These are phyloP conservation scores for Noctua janthina DNA, from an alignment of 2,888 invertebrate genomes.

Conservation along the genomic window DNA sequence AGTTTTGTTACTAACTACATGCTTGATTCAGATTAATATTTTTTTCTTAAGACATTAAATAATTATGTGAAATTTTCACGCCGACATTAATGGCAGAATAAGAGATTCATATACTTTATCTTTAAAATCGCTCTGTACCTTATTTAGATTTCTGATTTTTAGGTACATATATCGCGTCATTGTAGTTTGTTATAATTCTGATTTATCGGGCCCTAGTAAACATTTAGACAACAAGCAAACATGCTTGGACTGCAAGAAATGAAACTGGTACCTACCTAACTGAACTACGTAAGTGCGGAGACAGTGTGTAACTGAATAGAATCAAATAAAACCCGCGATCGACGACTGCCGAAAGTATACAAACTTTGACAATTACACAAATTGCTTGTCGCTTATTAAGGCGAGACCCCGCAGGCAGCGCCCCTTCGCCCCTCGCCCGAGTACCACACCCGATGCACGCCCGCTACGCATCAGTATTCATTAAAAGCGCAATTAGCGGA, in stretches of 20 bases:
- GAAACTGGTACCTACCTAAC: neutral
- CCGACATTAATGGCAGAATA: too few relatives aligned
- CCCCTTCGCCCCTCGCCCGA: constrained; percentile 21
- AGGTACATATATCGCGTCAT: neutral
- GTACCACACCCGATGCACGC: constrained; percentile 29
- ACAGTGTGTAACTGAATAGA: neutral
- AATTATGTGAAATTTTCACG: too few relatives aligned
- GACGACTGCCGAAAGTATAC: constrained; percentile 56
- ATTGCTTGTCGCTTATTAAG: constrained; percentile 72
- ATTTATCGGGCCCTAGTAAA: neutral
- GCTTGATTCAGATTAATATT: too few relatives aligned
- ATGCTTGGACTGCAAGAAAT: neutral
- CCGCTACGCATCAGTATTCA: constrained; percentile 78
- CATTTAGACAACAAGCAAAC: neutral
- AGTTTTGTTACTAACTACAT: too few relatives aligned
- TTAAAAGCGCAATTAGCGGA: constrained; percentile 85
- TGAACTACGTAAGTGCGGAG: neutral
- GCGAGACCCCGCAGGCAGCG: constrained; percentile 13
- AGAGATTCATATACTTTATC: too few relatives aligned
- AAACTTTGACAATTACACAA: constrained; percentile 77
- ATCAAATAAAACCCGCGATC: constrained; percentile 61
- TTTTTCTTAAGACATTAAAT: too few relatives aligned
- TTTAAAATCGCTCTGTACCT: too few relatives aligned
- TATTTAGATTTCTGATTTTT: too few relatives aligned
- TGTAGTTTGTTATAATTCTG: neutral